phyloP scores from a whole-genome alignment of 2,113 vertebrate species.

The Vicugna pacos region DNA sequence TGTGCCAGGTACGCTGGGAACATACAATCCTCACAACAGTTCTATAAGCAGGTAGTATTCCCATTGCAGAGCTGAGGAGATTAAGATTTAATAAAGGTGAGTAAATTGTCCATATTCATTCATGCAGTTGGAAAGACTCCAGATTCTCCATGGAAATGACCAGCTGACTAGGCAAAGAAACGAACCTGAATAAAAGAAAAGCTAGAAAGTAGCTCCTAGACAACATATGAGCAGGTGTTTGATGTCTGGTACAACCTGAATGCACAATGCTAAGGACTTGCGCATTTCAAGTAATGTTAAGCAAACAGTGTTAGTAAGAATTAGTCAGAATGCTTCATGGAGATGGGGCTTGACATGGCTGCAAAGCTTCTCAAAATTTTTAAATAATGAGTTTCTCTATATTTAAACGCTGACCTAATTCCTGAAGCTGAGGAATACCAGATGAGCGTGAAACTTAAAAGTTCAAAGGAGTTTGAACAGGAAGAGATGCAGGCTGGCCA shows the following conservation, averaged over 20 bases:
- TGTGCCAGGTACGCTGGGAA: background rate
- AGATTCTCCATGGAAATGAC: background rate
- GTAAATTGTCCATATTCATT: background rate
- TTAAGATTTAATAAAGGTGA: background rate
- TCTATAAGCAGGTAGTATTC: background rate
- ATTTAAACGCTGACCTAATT: constrained; percentile 72
- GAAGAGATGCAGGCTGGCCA: constrained; percentile 34
- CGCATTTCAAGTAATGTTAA: background rate
- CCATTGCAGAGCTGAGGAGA: background rate
- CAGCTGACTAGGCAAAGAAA: background rate
- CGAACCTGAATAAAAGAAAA: background rate
- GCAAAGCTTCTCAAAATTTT: constrained; percentile 28
- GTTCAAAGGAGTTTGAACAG: constrained; percentile 33
- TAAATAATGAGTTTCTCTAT: constrained; percentile 53
- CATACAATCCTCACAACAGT: background rate
- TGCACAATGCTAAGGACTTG: background rate
- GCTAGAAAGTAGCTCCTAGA: background rate
- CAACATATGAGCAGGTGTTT: background rate
- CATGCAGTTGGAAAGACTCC: background rate
- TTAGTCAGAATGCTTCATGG: background rate
- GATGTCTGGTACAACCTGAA: background rate
- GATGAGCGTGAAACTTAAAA: constrained; percentile 58
- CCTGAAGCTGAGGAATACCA: constrained; percentile 59
- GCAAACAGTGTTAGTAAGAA: background rate
- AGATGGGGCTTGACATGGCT: background rate